These are phyloP conservation scores for Philotrypesis tridentata DNA, from an alignment of 1,140 invertebrate species.

Conservation along the genomic window DNA sequence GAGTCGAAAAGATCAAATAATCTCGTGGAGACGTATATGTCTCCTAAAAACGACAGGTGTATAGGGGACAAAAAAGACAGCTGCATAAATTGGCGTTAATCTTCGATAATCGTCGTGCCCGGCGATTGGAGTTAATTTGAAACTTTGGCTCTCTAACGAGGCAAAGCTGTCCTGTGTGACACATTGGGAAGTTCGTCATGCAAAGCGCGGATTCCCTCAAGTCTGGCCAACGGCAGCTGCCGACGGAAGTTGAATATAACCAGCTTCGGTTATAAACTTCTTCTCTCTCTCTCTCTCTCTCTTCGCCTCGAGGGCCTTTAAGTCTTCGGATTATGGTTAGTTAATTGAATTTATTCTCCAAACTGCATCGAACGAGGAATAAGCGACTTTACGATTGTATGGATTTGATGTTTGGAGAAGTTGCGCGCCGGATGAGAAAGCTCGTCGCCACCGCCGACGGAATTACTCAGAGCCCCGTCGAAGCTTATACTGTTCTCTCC, in stretches of 20 bases:
- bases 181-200: neutral
- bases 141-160: constrained; percentile 12
- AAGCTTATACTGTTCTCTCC: neutral
- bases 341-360: neutral
- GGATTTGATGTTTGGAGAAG: neutral
- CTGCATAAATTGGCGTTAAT: neutral
- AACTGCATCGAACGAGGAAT: neutral
- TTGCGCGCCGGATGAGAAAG: neutral
- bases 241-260: constrained; percentile 31
- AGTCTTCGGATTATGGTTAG: neutral
- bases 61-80: neutral
- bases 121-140: neutral
- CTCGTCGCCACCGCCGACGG: neutral
- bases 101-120: neutral
- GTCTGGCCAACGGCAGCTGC: neutral
- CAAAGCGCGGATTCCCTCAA: neutral
- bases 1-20: neutral
- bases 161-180: neutral
- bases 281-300: neutral
- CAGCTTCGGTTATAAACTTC: constrained; percentile 21
- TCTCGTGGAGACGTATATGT: too few species aligned
- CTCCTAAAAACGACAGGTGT: too few species aligned
- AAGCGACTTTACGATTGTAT: neutral
- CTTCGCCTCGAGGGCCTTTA: too few species aligned
- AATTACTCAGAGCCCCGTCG: neutral